A percentile compares a stretch with the other conserved stretches of the same genome.
Evolutionary conservation across 2,888 invertebrate genomes (phyloP).

Genomic region (Sarcophaga variegata): DNA sequence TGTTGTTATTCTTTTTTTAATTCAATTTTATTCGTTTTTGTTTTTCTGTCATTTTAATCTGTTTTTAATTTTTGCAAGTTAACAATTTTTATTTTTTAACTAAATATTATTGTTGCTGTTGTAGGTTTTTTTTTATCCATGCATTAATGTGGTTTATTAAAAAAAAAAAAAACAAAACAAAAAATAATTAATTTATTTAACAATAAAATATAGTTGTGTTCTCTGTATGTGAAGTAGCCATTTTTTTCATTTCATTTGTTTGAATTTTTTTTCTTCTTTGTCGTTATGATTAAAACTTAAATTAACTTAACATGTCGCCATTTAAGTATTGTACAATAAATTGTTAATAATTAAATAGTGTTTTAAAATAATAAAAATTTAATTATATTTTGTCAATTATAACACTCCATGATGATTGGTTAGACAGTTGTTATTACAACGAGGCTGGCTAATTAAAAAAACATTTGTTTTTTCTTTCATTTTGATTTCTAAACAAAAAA

Average conservation of each 20-base stretch:
- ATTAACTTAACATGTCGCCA: background rate
- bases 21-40: constrained; percentile 26
- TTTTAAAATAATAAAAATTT: too few species aligned
- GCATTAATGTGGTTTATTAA: background rate
- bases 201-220: constrained; percentile 5
- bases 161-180: background rate
- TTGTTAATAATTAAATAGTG: too few species aligned
- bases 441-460: background rate
- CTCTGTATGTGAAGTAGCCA: constrained; percentile 30
- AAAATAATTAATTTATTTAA: constrained; percentile 22
- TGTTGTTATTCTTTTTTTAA: constrained; percentile 2
- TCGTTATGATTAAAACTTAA: background rate
- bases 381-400: too few species aligned
- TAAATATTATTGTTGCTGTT: constrained; percentile 24
- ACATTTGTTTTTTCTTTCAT: too few species aligned
- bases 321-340: too few species aligned
- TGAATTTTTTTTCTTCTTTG: background rate
- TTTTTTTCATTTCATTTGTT: background rate
- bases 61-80: constrained; percentile 42
- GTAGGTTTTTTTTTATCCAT: background rate
- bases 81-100: constrained; percentile 50
- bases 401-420: background rate
- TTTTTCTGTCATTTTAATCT: background rate
- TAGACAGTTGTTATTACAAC: background rate
- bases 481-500: too few species aligned